Evolutionary conservation across 2,113 vertebrate genomes (phyloP).

Genomic region (Struthidea cinerea): DNA sequence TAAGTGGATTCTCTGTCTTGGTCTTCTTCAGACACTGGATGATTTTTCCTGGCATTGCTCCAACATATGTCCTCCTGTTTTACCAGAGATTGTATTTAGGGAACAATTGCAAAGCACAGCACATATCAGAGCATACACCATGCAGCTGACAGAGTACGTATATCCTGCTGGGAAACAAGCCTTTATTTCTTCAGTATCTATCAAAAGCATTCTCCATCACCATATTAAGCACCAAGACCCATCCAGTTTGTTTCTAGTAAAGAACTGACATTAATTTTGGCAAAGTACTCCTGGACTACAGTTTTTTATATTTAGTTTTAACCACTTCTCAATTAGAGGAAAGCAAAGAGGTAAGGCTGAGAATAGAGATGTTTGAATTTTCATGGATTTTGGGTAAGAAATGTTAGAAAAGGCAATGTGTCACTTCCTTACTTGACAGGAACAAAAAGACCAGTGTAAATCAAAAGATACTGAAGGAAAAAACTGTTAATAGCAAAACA

Average conservation of each 20-base stretch:
- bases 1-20: slow-evolving; percentile 93
- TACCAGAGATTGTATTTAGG: not conserved
- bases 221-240: not conserved
- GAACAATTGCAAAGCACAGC: not conserved
- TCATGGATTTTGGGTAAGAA: not conserved
- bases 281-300: not conserved
- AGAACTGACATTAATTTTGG: not conserved
- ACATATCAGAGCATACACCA: not conserved
- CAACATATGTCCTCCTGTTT: slow-evolving; percentile 92
- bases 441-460: not conserved
- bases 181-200: not conserved
- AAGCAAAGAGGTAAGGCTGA: not conserved
- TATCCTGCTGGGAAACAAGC: not conserved
- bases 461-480: not conserved
- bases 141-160: not conserved
- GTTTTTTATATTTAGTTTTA: not conserved
- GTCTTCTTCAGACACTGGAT: slow-evolving; percentile 99
- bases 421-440: not conserved
- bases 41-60: slow-evolving; percentile 97
- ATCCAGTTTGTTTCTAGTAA: not conserved
- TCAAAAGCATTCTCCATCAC: not conserved
- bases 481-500: not conserved
- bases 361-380: not conserved
- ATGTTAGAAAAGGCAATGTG: not conserved
- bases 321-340: not conserved